Evolutionary conservation across 2,113 vertebrate genomes (phyloP), one percentile per base, ranked within the genome.

Genomic region (Scatophagus argus): DNA sequence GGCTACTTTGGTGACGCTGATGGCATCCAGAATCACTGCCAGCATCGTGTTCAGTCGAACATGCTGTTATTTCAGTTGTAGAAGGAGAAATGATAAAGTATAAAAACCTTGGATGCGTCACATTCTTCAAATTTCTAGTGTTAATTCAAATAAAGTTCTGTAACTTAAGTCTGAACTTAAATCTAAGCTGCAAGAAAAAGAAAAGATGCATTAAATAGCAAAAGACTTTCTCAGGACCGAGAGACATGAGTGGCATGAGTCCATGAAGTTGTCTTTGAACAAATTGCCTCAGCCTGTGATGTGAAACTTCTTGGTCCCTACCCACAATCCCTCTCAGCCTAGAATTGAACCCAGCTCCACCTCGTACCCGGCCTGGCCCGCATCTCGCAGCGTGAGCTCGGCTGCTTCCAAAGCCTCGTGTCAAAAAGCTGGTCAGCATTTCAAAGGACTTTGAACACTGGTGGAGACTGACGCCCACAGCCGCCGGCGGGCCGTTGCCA

Each of bases 401-500:
- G 46, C 36, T 10, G 36, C 61, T 46, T 73, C 84, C 77, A 62
- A 58, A 68, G 64, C 77, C 77, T 71, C 12, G 80, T 82, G 87
- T 84, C 85, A 77, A 60, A 81, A 82, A 84, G 54, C 73, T 47
- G 83, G 89, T 87, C 84, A 77, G 71, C 63, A 23, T 82, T 89
- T 81, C 82, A 87, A 84, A 84, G 60, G 52, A 49, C 41, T 58
- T 17, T 2, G 16, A 52, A 60, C 54, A 2, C 64, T 80, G 6
- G 25, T 1, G 23, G 49, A 76, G 70, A 52, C 63, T n/a, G 82
- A 82, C 43, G 73, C 81, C 84, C 70, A 64, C 75, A 59, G 74
- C 75, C 68, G 54, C 65, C 44, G 38, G n/a, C 19, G 4, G 62
- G 41, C 63, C 36, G 11, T 2, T 79, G 84, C 81, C 89, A 91